phyloP scores from a whole-genome alignment of 1,140 invertebrate species.

The Rhagoletis pomonella region DNA sequence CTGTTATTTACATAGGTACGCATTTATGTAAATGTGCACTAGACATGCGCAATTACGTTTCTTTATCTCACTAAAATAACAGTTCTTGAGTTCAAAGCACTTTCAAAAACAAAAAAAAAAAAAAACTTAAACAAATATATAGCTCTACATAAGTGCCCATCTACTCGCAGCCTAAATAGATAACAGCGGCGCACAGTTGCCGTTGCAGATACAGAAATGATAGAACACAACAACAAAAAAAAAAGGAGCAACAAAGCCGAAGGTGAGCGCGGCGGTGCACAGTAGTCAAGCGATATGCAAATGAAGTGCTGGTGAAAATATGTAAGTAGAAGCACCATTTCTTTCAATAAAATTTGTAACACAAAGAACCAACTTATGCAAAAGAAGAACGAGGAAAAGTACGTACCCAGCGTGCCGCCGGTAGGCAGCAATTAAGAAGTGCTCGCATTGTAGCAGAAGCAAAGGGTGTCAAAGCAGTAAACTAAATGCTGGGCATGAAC shows the following conservation, averaged over 20 bases:
- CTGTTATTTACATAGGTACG: neutral
- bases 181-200: neutral
- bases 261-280: neutral
- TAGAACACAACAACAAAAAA: neutral
- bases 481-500: constrained; percentile 4
- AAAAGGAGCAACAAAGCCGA: neutral
- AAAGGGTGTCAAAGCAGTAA: constrained; percentile 15
- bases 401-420: neutral
- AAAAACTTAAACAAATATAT: too few species aligned
- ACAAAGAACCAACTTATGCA: neutral
- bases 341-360: neutral
- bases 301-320: neutral
- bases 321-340: neutral
- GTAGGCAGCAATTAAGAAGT: constrained; percentile 9
- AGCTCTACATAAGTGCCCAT: too few species aligned
- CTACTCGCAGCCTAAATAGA: constrained; percentile 1
- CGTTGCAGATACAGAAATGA: neutral
- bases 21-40: neutral
- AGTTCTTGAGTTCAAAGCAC: constrained; percentile 7
- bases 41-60: neutral
- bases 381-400: neutral
- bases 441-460: neutral
- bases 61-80: neutral
- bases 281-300: constrained; percentile 15
- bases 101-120: too few species aligned